Base-by-base conservation (phyloP, 2,113 vertebrate species). In the Pterocles burchelli region DNA sequence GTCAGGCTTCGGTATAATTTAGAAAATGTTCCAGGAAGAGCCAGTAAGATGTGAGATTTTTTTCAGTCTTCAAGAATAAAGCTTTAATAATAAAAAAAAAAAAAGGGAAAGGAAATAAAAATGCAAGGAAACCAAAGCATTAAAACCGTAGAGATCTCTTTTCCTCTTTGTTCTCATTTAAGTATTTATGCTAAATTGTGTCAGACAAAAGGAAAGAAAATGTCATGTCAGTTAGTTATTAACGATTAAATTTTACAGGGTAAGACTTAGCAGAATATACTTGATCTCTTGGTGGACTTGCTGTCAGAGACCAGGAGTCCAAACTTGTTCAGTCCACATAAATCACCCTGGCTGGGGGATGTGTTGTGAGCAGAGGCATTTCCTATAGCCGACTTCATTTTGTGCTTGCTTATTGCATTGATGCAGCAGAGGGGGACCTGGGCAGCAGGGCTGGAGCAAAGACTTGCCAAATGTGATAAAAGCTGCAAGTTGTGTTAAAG, bases 401-500 rank as follows among this genome's bases (percentile, higher is more conserved):
- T 66, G 36, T 67, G 48, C 11, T 33, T 70, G 28, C 36, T 61
- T 25, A 46, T 18, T 0, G 0, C 43, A 6, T 6, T 36, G 28
- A 15, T 0, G 0, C 6, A 3, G 46, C 46, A 41, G 17, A 82
- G 31, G 4, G 17, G 31, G 8, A 18, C 63, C 4, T 11, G 33
- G 25, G 46, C 41, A 85, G 41, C 5, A 3, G 49, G 43, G 29
- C 1, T 5, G 70, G 41, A 79, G 55, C 34, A 52, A 61, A 72
- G 52, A 59, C 63, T 84, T 0, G 0, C 25, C 59, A 76, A 31
- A 58, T 58, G 17, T 22, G 22, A 33, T 43, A 46, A 76, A 93
- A 89, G 14, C 51, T 71, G 59, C 49, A 71, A 86, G n/a, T 24
- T 28, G 7, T 41, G 16, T 78, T 65, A 29, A 62, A 82, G 21